Evolutionary conservation across 1,140 invertebrate genomes (phyloP).

Genomic region (Cardiocondyla obscurior): DNA sequence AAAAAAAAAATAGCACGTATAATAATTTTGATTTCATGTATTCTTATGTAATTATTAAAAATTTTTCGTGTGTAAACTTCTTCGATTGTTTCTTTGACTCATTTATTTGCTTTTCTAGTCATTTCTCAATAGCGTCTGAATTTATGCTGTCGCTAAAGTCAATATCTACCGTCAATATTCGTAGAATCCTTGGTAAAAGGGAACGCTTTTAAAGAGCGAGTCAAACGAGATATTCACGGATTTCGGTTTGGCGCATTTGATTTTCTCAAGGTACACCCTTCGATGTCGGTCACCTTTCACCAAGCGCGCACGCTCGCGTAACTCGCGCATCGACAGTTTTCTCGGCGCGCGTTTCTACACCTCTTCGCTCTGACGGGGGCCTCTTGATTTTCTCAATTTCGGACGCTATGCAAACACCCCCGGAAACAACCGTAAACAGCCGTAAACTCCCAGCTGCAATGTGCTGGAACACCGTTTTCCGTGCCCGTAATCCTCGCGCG

Average conservation of each 20-base stretch:
- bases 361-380: neutral
- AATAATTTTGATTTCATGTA: neutral
- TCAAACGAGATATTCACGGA: conserved; percentile 31
- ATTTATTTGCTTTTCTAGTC: neutral
- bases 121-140: conserved; percentile 13
- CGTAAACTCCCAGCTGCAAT: conserved; percentile 25
- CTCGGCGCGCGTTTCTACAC: conserved; percentile 6
- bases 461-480: neutral
- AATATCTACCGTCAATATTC: conserved; percentile 24
- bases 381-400: conserved; percentile 51
- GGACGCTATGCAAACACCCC: conserved; percentile 30
- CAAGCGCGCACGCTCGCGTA: neutral
- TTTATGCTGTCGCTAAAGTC: conserved; percentile 23
- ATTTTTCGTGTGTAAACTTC: neutral
- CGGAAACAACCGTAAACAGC: conserved; percentile 48
- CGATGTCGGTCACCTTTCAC: conserved; percentile 39
- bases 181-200: neutral
- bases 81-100: neutral
- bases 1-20: neutral
- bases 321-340: conserved; percentile 11
- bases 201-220: neutral
- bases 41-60: neutral
- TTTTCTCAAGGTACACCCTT: conserved; percentile 8
- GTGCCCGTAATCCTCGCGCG: conserved; percentile 26
- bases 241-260: conserved; percentile 13